Evolutionary conservation across 37 sponge, comb jelly and placozoan species (phyloP), one percentile per base, ranked within the genome.

Genomic region (Geodia barretti): DNA sequence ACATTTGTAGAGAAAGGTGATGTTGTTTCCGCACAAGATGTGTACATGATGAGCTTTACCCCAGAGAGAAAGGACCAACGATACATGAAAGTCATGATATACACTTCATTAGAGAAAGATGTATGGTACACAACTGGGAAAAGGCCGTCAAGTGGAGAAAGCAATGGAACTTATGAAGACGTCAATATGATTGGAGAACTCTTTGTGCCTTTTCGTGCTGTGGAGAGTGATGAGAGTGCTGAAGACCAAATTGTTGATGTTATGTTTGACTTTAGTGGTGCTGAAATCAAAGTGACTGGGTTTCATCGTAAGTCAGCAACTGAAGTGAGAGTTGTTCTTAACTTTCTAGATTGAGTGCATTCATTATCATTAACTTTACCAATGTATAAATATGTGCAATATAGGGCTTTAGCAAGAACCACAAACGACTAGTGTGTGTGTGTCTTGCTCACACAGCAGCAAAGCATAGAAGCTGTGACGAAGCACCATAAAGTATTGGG

Each of bases 1-100:
- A 62, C 62, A 39, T 65, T 78, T 29, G 74, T 86, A 0, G 86
- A 86, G 28, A 36, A 35, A 9, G 79, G 86, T 23, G 86, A 86
- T 25, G 47, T 62, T 1, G 33, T 86, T 11, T 30, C 24, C 38
- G 30, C 73, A 40, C 39, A 61, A 58, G 36, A 78, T 32, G 86
- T 86, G 58, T 78, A 79, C 73, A 41, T 61, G n/a, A 60, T 72
- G 20, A 79, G 36, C 0, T 59, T 37, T 28, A 35, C 33, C 21
- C 84, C 84, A 74, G 41, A 39, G 3, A 19, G 19, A 24, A 3
- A 24, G 0, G 35, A 41, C 38, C 76, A 74, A 39, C 74, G 25
- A 30, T 38, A 65, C 35, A 75, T 83, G 67, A 34, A 28, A 28
- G 39, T 83, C 5, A 59, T 54, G 39, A 73, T 83, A 1, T 83